Evolutionary conservation across 2,113 vertebrate genomes (phyloP).

Genomic region (Scolopax mira): DNA sequence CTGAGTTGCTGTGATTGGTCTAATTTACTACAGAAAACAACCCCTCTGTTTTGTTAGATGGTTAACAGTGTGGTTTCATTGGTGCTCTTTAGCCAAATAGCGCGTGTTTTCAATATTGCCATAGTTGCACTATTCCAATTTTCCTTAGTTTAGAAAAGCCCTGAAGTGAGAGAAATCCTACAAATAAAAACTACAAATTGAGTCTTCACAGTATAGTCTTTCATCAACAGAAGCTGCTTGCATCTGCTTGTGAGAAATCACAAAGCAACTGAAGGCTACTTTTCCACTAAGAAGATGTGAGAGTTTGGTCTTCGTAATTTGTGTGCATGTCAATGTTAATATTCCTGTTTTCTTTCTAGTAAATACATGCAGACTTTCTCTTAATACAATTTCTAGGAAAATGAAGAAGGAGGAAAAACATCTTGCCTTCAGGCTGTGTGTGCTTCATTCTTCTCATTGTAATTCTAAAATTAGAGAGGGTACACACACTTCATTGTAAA

Average conservation of each 20-base stretch:
- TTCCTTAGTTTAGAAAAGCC: background rate
- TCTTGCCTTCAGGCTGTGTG: background rate
- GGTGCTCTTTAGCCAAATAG: background rate
- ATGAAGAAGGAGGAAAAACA: background rate
- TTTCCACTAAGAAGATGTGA: background rate
- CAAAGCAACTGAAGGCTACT: background rate
- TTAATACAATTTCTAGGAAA: background rate
- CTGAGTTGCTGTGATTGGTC: background rate
- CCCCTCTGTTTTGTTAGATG: background rate
- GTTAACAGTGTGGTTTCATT: background rate
- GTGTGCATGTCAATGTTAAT: background rate
- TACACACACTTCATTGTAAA: background rate
- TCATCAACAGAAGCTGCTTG: background rate
- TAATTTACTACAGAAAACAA: background rate
- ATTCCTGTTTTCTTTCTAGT: background rate
- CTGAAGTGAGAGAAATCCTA: background rate
- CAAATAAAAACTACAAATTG: background rate
- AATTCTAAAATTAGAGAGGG: background rate
- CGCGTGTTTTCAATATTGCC: background rate
- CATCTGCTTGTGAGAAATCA: too few species aligned
- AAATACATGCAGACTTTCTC: background rate
- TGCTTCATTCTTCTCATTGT: background rate
- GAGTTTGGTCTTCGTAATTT: background rate
- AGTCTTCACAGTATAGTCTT: background rate
- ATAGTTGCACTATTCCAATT: background rate